phyloP scores from a whole-genome alignment of 2,797 vertebrate species.

The Helarctos malayanus region DNA sequence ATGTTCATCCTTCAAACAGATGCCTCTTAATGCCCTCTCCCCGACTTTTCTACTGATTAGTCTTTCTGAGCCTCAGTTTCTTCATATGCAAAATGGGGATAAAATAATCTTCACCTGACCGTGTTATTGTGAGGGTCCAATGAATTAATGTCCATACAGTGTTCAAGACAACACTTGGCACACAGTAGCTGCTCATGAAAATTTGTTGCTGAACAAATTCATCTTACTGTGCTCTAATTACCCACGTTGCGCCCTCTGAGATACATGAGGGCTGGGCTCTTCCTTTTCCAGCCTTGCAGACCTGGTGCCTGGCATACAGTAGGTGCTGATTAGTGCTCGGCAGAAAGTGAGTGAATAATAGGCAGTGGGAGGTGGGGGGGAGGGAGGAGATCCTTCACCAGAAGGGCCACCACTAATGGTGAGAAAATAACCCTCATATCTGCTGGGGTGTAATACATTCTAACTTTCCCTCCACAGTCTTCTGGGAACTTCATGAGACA shows the following conservation, averaged over 20 bases:
- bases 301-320: neutral
- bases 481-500: neutral
- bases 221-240: neutral
- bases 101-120: neutral
- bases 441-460: neutral
- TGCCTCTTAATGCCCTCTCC: neutral
- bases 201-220: neutral
- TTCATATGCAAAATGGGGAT: neutral
- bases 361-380: neutral
- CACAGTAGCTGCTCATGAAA: neutral
- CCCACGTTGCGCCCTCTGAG: rapidly evolving
- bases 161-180: neutral
- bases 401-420: neutral
- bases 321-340: neutral
- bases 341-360: neutral
- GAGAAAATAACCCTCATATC: neutral
- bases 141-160: neutral
- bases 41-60: neutral
- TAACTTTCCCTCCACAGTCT: too few species aligned
- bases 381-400: neutral
- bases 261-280: neutral
- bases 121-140: neutral
- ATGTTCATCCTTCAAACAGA: neutral
- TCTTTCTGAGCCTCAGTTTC: neutral
- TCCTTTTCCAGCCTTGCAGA: neutral